These are phyloP conservation scores for Seriola quinqueradiata DNA, from an alignment of 2,113 vertebrate genomes.

Conservation along the genomic window DNA sequence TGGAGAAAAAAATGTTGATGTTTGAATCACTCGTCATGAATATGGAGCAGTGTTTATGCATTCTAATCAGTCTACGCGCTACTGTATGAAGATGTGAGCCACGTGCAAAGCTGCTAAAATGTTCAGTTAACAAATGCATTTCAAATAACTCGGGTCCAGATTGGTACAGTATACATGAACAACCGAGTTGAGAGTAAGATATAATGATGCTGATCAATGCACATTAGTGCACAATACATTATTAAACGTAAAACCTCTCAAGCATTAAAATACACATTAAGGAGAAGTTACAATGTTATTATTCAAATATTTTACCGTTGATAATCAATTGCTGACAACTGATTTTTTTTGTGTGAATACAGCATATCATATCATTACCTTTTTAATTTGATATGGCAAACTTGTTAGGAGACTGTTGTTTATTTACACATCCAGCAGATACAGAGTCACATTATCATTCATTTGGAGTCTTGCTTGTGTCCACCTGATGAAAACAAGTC, in stretches of 20 bases:
- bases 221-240: neutral
- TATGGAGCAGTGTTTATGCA: constrained; percentile 16
- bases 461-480: neutral
- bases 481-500: neutral
- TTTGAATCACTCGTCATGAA: constrained; percentile 29
- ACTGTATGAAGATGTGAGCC: neutral
- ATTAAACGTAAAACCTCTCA: neutral
- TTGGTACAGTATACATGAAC: neutral
- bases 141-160: neutral
- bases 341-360: too few relatives aligned
- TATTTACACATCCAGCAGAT: too few relatives aligned
- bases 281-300: too few relatives aligned
- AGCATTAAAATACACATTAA: too few relatives aligned
- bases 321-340: neutral
- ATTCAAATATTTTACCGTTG: neutral
- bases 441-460: too few relatives aligned
- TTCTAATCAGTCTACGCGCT: neutral
- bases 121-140: constrained; percentile 5
- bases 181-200: neutral
- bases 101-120: neutral
- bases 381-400: too few relatives aligned
- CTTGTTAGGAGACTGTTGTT: too few relatives aligned
- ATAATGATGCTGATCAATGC: neutral
- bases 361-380: neutral
- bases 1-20: constrained; percentile 5